These are phyloP conservation scores for Colius striatus DNA, from an alignment of 2,113 vertebrate species.

Conservation along the genomic window DNA sequence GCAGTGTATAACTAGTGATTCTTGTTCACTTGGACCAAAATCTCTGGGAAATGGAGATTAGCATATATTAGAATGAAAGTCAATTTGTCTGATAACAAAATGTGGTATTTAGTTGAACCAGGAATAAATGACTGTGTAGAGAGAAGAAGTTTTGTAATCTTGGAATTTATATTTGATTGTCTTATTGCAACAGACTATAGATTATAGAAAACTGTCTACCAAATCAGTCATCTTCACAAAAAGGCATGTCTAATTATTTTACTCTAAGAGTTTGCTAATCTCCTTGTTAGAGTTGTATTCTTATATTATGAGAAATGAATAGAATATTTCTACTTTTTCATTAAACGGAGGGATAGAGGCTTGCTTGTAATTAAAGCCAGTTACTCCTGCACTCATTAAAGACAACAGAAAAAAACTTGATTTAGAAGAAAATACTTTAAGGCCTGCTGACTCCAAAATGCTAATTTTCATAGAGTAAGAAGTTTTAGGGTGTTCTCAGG, in stretches of 20 bases:
- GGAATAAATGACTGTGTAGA: background rate
- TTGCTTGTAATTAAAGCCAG: background rate
- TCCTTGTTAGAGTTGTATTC: background rate
- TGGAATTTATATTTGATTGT: slow-evolving; percentile 7
- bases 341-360: background rate
- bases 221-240: background rate
- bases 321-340: background rate
- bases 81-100: background rate
- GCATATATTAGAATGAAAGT: background rate
- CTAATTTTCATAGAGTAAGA: background rate
- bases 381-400: background rate
- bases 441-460: background rate
- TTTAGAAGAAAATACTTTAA: background rate
- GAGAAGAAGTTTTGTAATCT: background rate
- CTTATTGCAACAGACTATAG: background rate
- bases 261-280: background rate
- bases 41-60: background rate
- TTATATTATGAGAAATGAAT: background rate
- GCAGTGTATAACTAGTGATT: background rate
- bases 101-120: background rate
- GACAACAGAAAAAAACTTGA: background rate
- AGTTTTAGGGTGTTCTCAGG: background rate
- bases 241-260: slow-evolving; percentile 22
- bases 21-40: background rate
- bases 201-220: background rate